These are phyloP conservation scores for Chalcis sispes DNA, from an alignment of 2,888 invertebrate species.

Conservation along the genomic window DNA sequence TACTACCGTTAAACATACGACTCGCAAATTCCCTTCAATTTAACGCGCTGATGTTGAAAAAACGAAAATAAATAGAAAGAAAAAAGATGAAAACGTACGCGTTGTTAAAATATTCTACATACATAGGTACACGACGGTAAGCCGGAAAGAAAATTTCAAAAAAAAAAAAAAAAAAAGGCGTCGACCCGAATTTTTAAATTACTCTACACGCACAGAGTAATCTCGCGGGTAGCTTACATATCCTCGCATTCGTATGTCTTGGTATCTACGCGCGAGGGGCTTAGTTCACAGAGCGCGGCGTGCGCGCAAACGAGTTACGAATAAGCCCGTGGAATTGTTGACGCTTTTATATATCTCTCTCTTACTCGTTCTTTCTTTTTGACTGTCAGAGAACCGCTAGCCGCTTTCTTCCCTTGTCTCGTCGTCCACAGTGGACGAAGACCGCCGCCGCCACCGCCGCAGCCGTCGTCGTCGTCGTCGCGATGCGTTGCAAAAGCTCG, in stretches of 20 bases:
- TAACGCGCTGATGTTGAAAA: too few species aligned
- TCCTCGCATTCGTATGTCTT: too few species aligned
- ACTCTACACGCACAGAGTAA: not conserved
- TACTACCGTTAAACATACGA: too few species aligned
- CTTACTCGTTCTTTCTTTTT: slow-evolving; percentile 30
- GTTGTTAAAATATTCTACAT: too few species aligned
- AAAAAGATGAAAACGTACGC: too few species aligned
- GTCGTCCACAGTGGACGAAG: slow-evolving; percentile 9
- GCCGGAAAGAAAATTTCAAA: too few species aligned
- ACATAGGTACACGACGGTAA: too few species aligned
- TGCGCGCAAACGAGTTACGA: slow-evolving; percentile 43
- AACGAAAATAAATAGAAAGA: too few species aligned
- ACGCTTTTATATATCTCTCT: slow-evolving; percentile 45
- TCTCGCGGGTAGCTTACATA: slow-evolving; percentile 3
- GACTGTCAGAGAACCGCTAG: too few species aligned
- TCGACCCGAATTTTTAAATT: slow-evolving; percentile 35
- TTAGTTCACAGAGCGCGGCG: slow-evolving; percentile 52
- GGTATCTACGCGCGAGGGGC: too few species aligned
- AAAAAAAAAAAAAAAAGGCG: not conserved
- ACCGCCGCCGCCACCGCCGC: not conserved
- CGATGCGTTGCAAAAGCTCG: not conserved
- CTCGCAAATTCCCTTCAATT: too few species aligned
- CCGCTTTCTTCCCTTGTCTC: not conserved
- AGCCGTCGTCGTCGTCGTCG: not conserved
- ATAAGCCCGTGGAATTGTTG: slow-evolving; percentile 45